These are phyloP conservation scores for Hydractinia echinata DNA, from an alignment of 30 jellyfish, hydroid and myxozoan genomes.

Conservation along the genomic window DNA sequence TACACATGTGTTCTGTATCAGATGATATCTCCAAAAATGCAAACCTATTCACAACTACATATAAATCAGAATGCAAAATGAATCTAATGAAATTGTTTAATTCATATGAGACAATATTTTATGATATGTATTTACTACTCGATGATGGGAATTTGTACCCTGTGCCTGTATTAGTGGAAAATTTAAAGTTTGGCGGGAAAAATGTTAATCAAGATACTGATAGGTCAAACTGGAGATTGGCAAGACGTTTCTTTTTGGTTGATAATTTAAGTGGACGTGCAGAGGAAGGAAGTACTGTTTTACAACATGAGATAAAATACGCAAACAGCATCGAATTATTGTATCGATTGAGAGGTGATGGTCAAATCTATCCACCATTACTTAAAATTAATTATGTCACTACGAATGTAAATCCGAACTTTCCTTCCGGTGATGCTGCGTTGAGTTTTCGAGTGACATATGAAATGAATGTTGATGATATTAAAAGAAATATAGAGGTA, in stretches of 20 bases:
- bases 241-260: conserved; percentile 72
- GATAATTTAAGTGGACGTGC: conserved; percentile 64
- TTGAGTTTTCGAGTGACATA: conserved; percentile 51
- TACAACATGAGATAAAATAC: conserved; percentile 50
- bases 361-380: conserved; percentile 89
- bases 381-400: conserved; percentile 64
- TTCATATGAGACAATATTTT: conserved; percentile 43
- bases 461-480: conserved; percentile 61
- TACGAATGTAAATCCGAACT: conserved; percentile 7
- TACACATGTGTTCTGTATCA: conserved; percentile 53
- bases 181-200: conserved; percentile 33
- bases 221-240: conserved; percentile 48
- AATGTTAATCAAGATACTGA: conserved; percentile 50
- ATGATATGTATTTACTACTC: conserved; percentile 56
- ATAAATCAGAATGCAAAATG: conserved; percentile 48
- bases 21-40: conserved; percentile 40
- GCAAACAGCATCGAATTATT: conserved; percentile 56
- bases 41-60: conserved; percentile 53
- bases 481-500: conserved; percentile 72
- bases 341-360: conserved; percentile 60
- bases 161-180: conserved; percentile 70
- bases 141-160: conserved; percentile 59
- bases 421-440: conserved; percentile 31
- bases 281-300: conserved; percentile 18
- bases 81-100: conserved; percentile 36